Conservation (phyloP, 2,888 invertebrate genomes). For the Xanthia togata region DNA sequence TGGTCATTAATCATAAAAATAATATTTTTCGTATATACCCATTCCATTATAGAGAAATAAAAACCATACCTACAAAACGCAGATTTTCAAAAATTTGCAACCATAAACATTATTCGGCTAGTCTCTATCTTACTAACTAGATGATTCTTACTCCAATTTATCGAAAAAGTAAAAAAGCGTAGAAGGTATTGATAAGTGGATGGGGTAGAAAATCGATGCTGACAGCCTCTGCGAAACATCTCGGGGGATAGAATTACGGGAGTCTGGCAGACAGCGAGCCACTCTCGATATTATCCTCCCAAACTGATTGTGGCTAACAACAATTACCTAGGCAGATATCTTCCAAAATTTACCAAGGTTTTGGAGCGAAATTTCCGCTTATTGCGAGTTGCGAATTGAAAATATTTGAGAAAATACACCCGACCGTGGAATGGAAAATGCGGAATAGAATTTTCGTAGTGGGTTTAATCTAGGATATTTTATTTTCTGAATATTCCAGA, state of each 20-base stretch:
- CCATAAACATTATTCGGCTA: constrained; percentile 12
- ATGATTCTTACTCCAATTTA: constrained; percentile 43
- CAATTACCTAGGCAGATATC: constrained; percentile 16
- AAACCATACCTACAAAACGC: constrained; percentile 25
- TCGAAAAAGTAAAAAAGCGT: constrained; percentile 51
- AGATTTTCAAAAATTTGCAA: constrained; percentile 4
- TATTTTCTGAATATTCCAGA: constrained; percentile 24
- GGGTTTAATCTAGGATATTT: constrained; percentile 39
- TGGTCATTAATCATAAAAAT: neutral
- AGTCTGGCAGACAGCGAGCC: constrained; percentile 66
- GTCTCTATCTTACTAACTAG: constrained; percentile 31
- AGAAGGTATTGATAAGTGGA: constrained; percentile 53
- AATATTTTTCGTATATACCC: neutral
- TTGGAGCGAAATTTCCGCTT: constrained; percentile 42
- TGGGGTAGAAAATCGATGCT: constrained; percentile 69
- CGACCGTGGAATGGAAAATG: constrained; percentile 38
- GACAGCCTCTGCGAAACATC: constrained; percentile 68
- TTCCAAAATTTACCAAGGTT: constrained; percentile 11
- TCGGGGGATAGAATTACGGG: constrained; percentile 69
- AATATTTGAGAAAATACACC: constrained; percentile 50
- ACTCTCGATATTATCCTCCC: constrained; percentile 74
- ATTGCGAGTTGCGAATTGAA: constrained; percentile 57
- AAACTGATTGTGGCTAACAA: constrained; percentile 65
- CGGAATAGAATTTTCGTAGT: constrained; percentile 37
- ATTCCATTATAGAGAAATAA: neutral